A percentile compares a stretch with the other conserved stretches of the same genome.
Evolutionary conservation across 2,888 invertebrate genomes (phyloP).

Genomic region (Hofmannophila pseudospretella): DNA sequence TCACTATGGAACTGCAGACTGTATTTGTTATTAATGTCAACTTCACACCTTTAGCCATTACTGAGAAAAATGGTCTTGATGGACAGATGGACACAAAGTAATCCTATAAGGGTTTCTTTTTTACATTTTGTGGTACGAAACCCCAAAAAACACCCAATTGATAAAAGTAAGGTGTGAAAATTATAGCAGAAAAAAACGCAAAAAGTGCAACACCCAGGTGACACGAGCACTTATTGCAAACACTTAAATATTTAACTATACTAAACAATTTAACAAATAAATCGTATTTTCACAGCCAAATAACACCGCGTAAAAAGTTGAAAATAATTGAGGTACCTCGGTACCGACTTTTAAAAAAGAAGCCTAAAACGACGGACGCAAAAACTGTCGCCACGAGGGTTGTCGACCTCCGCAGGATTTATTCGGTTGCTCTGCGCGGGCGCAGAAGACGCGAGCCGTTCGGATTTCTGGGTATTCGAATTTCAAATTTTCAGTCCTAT

Average conservation of each 20-base stretch:
- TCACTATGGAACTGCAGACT: too few species aligned
- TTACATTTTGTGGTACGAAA: too few species aligned
- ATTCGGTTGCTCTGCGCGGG: slow-evolving; percentile 46
- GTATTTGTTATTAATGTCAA: too few species aligned
- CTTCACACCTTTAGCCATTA: too few species aligned
- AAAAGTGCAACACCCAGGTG: not conserved
- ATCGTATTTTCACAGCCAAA: slow-evolving; percentile 46
- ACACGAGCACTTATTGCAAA: slow-evolving; percentile 3
- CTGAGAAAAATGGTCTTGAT: too few species aligned
- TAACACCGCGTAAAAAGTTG: slow-evolving; percentile 57
- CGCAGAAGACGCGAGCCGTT: slow-evolving; percentile 14
- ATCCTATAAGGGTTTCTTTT: too few species aligned
- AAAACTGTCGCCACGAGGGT: slow-evolving; percentile 66
- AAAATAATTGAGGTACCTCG: slow-evolving; percentile 69
- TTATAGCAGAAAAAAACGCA: not conserved
- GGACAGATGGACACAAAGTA: too few species aligned
- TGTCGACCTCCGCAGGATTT: slow-evolving; percentile 57
- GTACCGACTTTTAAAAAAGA: slow-evolving; percentile 52
- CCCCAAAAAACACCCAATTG: not conserved
- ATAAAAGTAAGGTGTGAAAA: not conserved
- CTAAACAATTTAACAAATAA: slow-evolving; percentile 54
- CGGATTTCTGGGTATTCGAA: slow-evolving; percentile 65
- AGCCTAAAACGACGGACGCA: slow-evolving; percentile 58
- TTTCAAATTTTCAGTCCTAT: slow-evolving; percentile 72
- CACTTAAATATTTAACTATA: slow-evolving; percentile 17